A percentile compares a stretch with the other conserved stretches of the same genome.
These are phyloP conservation scores for Sinotaia quadrata DNA, from an alignment of 2,888 invertebrate genomes.

Conservation along the genomic window DNA sequence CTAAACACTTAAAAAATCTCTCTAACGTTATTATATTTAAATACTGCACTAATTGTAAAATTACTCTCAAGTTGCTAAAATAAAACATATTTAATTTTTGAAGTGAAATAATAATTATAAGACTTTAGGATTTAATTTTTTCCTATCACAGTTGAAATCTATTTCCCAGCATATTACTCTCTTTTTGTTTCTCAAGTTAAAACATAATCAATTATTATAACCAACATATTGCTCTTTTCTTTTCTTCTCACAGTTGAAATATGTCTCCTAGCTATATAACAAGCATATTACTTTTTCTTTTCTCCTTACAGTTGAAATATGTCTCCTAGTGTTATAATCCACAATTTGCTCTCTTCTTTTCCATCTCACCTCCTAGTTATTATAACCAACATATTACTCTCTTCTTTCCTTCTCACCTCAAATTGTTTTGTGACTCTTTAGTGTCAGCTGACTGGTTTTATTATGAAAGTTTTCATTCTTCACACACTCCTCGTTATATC, in stretches of 20 bases:
- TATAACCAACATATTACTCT: not conserved
- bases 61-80: no score
- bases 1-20: no score
- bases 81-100: no score
- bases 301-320: no score
- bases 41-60: no score
- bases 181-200: conserved; percentile 1
- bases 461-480: not conserved
- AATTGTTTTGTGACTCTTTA: not conserved
- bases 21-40: no score
- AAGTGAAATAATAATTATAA: no score
- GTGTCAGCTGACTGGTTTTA: not conserved
- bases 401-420: not conserved
- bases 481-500: not conserved
- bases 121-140: no score
- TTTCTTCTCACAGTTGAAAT: not conserved
- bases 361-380: not conserved
- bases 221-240: not conserved
- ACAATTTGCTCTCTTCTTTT: not conserved
- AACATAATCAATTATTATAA: not conserved
- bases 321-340: not conserved
- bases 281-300: no score
- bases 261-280: no score
- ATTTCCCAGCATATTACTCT: not conserved
- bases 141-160: no score